Conservation (phyloP, 2,797 vertebrate species). For the Sebastolobus altivelis region DNA sequence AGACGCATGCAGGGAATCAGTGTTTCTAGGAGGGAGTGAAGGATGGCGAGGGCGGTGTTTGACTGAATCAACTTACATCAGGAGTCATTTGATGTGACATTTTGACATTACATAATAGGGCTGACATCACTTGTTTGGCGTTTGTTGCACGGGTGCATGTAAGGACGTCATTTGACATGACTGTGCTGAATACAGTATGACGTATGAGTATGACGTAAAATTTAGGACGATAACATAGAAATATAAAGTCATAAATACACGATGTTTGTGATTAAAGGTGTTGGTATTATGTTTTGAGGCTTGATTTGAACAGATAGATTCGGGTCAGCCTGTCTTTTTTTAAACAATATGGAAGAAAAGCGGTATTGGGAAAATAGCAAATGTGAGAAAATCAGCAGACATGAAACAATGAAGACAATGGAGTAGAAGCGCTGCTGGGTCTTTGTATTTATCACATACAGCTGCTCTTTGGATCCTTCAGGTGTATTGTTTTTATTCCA, state of each 20-base stretch:
- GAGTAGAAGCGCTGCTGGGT: too few relatives aligned
- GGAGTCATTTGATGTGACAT: slow-evolving; percentile 38
- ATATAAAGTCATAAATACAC: neutral
- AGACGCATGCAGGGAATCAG: neutral
- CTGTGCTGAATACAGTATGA: neutral
- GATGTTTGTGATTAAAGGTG: neutral
- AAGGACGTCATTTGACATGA: slow-evolving; percentile 19
- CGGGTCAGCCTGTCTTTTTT: neutral
- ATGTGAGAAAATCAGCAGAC: neutral
- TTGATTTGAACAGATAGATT: neutral
- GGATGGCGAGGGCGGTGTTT: slow-evolving; percentile 1
- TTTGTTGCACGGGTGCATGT: slow-evolving; percentile 9
- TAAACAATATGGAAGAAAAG: neutral
- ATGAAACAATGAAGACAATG: too few relatives aligned
- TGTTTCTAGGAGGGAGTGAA: neutral
- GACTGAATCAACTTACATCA: slow-evolving; percentile 24
- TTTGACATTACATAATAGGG: slow-evolving; percentile 27
- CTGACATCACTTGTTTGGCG: neutral
- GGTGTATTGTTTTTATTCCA: too few relatives aligned
- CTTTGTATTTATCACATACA: too few relatives aligned
- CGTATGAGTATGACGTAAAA: neutral
- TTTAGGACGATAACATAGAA: neutral
- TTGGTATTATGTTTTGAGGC: neutral
- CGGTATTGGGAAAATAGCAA: neutral
- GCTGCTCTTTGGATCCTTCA: too few relatives aligned